phyloP scores from a whole-genome alignment of 2,797 vertebrate genomes.

The Neosilurus mollespiculum region DNA sequence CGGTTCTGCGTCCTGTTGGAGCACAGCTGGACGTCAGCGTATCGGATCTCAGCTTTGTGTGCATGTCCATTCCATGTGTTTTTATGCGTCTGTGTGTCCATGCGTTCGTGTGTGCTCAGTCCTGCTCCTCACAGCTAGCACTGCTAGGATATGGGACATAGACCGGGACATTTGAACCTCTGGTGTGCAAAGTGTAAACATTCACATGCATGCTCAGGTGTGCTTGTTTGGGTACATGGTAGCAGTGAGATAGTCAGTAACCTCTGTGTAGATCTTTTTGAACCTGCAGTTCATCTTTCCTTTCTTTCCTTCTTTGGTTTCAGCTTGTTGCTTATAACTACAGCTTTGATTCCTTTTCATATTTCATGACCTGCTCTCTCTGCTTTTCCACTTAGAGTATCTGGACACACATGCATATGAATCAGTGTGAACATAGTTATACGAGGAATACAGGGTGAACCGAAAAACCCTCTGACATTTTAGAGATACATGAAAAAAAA shows the following conservation, averaged over 20 bases:
- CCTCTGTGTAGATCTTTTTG: constrained; percentile 4
- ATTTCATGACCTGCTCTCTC: neutral
- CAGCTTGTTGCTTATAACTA: constrained; percentile 11
- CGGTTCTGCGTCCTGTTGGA: constrained; percentile 49
- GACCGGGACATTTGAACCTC: constrained; percentile 37
- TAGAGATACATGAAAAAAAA: too few species aligned
- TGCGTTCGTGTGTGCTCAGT: neutral
- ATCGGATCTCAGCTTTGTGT: constrained; percentile 51
- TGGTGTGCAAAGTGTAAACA: constrained; percentile 42
- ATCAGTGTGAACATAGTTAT: neutral
- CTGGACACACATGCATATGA: neutral
- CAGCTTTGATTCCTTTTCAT: constrained; percentile 44
- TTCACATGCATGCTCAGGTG: constrained; percentile 33
- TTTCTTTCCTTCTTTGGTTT: constrained; percentile 3
- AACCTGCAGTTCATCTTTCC: neutral
- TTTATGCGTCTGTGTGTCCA: constrained; percentile 22
- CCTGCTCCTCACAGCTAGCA: constrained; percentile 24
- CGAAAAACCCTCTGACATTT: too few species aligned
- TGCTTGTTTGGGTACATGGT: constrained; percentile 16
- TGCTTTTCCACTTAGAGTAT: neutral
- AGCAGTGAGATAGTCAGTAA: constrained; percentile 10
- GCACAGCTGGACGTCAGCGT: constrained; percentile 49
- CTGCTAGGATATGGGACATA: constrained; percentile 18
- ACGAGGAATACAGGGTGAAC: too few species aligned
- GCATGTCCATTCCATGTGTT: constrained; percentile 22